Evolutionary conservation across 2,113 vertebrate species (phyloP), one percentile per base, ranked within the genome.

Genomic region (Anguilla rostrata): DNA sequence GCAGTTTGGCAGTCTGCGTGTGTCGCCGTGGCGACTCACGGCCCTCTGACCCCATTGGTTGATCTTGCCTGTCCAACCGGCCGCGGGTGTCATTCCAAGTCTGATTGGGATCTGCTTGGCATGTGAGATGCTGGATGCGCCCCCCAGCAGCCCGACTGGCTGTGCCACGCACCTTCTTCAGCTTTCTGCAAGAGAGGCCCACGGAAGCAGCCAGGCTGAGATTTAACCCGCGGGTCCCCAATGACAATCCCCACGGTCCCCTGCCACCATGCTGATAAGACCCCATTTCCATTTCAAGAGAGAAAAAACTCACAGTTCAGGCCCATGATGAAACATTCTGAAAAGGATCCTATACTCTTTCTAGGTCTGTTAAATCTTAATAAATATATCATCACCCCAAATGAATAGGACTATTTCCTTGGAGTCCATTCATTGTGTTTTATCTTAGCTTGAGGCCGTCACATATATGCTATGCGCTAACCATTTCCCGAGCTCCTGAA

Each of bases 11-110:
- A 3, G n/a, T 57, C 82, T 60, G 18, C 84, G 80, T 82, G 80
- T 49, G 91, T 95, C 92, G 87, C 94, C 91, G 94, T 94, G 92
- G 93, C 5, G 84, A 93, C 91, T 84, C 90, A 78, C 82, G 89
- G 91, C 90, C 92, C 90, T 89, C 86, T 56, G 91, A 91, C 90
- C 91, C 78, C 29, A 87, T 87, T 87, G 87, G 88, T 90, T 88
- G 91, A 92, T 66, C 90, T 89, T 88, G 87, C 88, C 9, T 75
- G n/a, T 75, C n/a, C 26, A 18, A 6, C 20, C n/a, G 5, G 82
- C 57, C 53, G 34, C 11, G 26, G n/a, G 82, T n/a, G 26, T n/a
- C 71, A 29, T n/a, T 82, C 5, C 0, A 29, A 57, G 82, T 60
- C 81, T 60, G 15, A 53, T 5, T 41, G 5, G 82, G 1, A 5